Evolutionary conservation across 2,113 vertebrate species (phyloP).

Genomic region (Dipodomys ordii): DNA sequence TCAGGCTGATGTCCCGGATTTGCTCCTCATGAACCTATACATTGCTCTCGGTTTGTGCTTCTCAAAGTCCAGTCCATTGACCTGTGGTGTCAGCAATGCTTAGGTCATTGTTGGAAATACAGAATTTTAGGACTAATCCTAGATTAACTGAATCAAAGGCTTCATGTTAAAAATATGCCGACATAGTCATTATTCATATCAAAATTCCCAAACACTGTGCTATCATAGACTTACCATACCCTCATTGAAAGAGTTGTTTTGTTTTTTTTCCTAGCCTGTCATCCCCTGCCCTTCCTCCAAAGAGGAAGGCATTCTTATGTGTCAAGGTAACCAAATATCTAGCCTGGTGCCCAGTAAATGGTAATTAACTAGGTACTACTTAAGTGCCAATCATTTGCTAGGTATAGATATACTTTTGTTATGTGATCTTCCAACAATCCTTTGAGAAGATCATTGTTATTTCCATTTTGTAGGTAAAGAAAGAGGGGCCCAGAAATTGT

Average conservation of each 20-base stretch:
- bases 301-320: background rate
- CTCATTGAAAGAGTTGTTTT: no score
- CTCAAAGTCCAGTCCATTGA: background rate
- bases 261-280: background rate
- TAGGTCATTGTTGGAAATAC: background rate
- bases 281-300: background rate
- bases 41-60: background rate
- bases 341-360: background rate
- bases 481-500: background rate
- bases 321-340: background rate
- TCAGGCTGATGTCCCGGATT: background rate
- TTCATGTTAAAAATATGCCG: background rate
- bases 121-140: background rate
- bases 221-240: background rate
- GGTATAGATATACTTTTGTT: background rate
- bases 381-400: background rate
- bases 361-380: background rate
- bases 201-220: background rate
- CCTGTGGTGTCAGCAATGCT: background rate
- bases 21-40: fast-evolving
- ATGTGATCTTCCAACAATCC: background rate
- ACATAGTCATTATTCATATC: background rate
- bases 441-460: background rate
- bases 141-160: background rate
- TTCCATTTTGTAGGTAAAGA: slow-evolving; percentile 45